Base-by-base conservation (phyloP, 1,140 invertebrate genomes). In the Maconellicoccus hirsutus region DNA sequence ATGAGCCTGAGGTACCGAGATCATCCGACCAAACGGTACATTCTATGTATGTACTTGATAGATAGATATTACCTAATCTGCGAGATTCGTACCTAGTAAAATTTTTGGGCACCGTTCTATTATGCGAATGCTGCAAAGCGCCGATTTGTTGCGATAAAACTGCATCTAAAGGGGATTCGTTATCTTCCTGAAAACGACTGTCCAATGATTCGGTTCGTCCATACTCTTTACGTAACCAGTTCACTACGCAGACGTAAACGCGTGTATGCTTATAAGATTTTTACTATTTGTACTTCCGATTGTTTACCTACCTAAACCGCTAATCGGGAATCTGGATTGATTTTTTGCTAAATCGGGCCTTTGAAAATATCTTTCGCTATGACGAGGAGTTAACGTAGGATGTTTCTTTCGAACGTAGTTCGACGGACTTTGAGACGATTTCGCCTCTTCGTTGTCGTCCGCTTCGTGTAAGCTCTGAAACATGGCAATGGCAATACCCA, bases 391-490 rank as follows among this genome's bases (percentile, higher is more conserved):
- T n/a, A 92, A 77, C 1, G 78, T 77, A 0, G 80, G 79, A 71
- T 85, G 85, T 73, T 89, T 86, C 72, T 88, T 87, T 0, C 88
- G 81, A 3, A 89, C 75, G 75, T 89, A 90, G n/a, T 87, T 86
- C 70, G 89, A 76, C 8, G 89, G 89, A 74, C 88, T 90, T 77
- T 92, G 90, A 72, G 87, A 89, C 0, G 83, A 81, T 14, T 81
- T 81, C 72, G 83, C 69, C 74, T 91, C 89, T 38, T 90, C 89
- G 63, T 83, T 84, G 0, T 83, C 80, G 74, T 92, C 89, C 1
- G 89, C 89, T 77, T 92, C 90, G 33, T 91, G 77, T n/a, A 91
- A 80, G 78, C 89, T 91, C 89, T 91, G 79, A 22, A 73, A 81
- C 79, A 52, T 52, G 3, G 12, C 12, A 12, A 33, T n/a, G n/a